These are phyloP conservation scores for Genyomyrus donnyi DNA, from an alignment of 2,113 vertebrate species.

Conservation along the genomic window DNA sequence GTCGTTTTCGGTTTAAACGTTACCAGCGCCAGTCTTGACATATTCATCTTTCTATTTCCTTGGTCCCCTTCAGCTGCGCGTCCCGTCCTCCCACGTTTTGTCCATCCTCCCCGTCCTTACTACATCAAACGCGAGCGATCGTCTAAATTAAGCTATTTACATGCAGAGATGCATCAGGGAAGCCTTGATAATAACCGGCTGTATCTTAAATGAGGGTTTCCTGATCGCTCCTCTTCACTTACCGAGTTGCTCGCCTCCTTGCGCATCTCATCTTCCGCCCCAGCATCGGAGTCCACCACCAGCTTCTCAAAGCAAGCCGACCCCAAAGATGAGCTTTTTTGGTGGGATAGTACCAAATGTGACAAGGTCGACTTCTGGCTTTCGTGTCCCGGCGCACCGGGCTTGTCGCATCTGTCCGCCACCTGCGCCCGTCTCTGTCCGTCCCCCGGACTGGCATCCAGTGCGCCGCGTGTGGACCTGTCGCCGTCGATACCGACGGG, in stretches of 20 bases:
- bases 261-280: neutral
- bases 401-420: constrained; percentile 32
- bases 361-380: constrained; percentile 42
- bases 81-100: neutral
- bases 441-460: constrained; percentile 22
- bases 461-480: constrained; percentile 33
- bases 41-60: neutral
- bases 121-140: neutral
- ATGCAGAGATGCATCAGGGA: neutral
- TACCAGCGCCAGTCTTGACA: neutral
- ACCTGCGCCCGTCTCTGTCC: constrained; percentile 35
- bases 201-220: neutral
- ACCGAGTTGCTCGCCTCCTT: constrained; percentile 21
- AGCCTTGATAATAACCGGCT: neutral
- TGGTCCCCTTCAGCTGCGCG: neutral
- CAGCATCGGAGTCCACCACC: constrained; percentile 18
- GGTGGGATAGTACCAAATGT: constrained; percentile 64
- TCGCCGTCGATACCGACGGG: constrained; percentile 50
- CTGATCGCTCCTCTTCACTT: neutral
- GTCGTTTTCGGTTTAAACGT: neutral
- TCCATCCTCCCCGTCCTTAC: neutral
- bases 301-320: constrained; percentile 44
- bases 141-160: neutral
- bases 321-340: constrained; percentile 66
- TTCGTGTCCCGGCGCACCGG: constrained; percentile 5